A percentile compares a stretch with the other conserved stretches of the same genome.
These are phyloP conservation scores for Oostethus manadensis DNA, from an alignment of 2,113 vertebrate genomes.

Conservation along the genomic window DNA sequence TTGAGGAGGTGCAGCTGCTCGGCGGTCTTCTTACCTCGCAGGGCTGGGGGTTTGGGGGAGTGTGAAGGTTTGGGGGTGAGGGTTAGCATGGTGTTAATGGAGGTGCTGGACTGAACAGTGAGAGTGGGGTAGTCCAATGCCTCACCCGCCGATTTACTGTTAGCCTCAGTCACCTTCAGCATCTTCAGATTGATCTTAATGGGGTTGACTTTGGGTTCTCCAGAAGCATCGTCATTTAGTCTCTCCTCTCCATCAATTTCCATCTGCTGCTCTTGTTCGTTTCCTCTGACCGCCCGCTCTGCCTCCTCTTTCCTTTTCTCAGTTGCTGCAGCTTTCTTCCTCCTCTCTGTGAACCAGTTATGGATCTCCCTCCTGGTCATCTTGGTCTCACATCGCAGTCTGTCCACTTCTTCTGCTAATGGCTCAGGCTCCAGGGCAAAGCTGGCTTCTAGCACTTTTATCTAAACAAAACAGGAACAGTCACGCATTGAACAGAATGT, in stretches of 20 bases:
- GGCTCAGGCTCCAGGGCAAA: constrained; percentile 83
- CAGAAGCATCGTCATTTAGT: constrained; percentile 70
- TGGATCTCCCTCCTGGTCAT: constrained; percentile 97
- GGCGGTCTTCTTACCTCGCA: constrained; percentile 83
- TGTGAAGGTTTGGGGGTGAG: constrained; percentile 32
- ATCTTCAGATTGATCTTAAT: constrained; percentile 98
- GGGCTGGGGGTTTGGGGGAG: constrained; percentile 47
- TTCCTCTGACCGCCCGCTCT: constrained; percentile 62
- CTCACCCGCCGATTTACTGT: constrained; percentile 68
- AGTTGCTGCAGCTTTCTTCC: constrained; percentile 73
- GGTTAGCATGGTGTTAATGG: constrained; percentile 31
- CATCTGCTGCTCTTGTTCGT: constrained; percentile 48
- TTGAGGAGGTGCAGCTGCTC: constrained; percentile 91
- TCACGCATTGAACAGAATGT: neutral
- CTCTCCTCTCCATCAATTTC: constrained; percentile 62
- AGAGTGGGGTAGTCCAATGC: constrained; percentile 54
- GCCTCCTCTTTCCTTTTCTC: constrained; percentile 77
- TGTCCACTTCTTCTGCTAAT: constrained; percentile 84
- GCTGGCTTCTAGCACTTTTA: constrained; percentile 82
- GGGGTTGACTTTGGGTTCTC: constrained; percentile 88
- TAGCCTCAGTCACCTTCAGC: constrained; percentile 88
- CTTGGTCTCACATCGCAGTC: constrained; percentile 87
- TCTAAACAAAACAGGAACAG: constrained; percentile 24
- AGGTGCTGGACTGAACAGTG: constrained; percentile 17
- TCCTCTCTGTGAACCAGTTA: constrained; percentile 89